Percentiles rank a stretch among this genome's conserved stretches.
Conservation (phyloP, 2,888 invertebrate species). For the Sphecodes monilicornis region DNA sequence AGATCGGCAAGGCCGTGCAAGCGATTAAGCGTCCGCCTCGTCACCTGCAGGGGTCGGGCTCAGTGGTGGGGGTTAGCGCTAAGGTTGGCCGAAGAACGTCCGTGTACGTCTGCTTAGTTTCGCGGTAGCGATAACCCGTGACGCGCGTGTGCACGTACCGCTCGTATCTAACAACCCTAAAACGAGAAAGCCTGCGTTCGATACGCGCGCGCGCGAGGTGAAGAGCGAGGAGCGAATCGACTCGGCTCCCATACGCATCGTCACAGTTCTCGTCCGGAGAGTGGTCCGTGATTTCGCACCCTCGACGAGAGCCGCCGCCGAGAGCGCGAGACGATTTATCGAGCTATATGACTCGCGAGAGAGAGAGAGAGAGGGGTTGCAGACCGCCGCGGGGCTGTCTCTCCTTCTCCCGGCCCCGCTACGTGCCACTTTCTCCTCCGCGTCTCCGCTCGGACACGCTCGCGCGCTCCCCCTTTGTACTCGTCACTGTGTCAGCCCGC, state of each 20-base stretch:
- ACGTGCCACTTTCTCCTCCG: not conserved
- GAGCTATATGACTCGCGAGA: constrained; percentile 9
- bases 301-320: constrained; percentile 40
- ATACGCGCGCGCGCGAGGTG: constrained; percentile 70
- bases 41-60: constrained; percentile 48
- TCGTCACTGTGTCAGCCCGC: not conserved
- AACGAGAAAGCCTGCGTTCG: constrained; percentile 46
- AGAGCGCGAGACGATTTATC: constrained; percentile 12
- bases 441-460: constrained; percentile 4
- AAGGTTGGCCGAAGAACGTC: constrained; percentile 38
- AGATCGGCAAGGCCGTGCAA: not conserved
- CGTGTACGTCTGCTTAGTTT: constrained; percentile 50
- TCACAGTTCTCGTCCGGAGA: constrained; percentile 82
- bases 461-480: not conserved
- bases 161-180: constrained; percentile 5
- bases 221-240: constrained; percentile 60
- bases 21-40: constrained; percentile 27
- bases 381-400: constrained; percentile 38
- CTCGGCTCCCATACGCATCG: constrained; percentile 80
- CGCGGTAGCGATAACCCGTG: constrained; percentile 51
- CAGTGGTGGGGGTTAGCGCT: constrained; percentile 35
- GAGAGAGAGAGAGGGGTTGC: not conserved
- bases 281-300: constrained; percentile 80
- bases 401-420: constrained; percentile 34
- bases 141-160: constrained; percentile 38